Evolutionary conservation across 2,888 invertebrate genomes (phyloP).

Genomic region (Epinotia bilunana): DNA sequence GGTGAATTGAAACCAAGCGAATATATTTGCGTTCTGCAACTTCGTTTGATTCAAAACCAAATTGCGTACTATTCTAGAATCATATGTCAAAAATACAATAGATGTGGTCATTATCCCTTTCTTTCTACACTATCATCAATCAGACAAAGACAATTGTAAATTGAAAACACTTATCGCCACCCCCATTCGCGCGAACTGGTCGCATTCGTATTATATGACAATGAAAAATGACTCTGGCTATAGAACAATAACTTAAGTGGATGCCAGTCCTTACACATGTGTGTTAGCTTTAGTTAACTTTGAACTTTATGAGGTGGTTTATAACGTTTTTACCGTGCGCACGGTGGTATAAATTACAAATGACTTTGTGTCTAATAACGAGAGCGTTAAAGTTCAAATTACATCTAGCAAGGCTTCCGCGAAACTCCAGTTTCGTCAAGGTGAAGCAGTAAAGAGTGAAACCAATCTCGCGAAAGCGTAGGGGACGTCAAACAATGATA

Average conservation of each 20-base stretch:
- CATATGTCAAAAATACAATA: constrained; percentile 14
- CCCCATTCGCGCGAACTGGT: constrained; percentile 55
- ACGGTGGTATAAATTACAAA: not conserved
- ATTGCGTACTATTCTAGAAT: not conserved
- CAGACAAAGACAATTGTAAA: constrained; percentile 57
- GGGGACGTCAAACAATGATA: constrained; percentile 63
- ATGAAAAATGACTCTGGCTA: constrained; percentile 78
- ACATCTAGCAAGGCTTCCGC: not conserved
- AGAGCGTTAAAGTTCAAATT: constrained; percentile 27
- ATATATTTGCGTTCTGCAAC: too few species aligned
- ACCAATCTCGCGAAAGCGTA: constrained; percentile 74
- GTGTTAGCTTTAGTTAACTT: constrained; percentile 25
- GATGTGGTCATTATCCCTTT: constrained; percentile 24
- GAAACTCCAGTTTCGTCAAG: constrained; percentile 29
- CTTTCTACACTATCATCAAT: constrained; percentile 35
- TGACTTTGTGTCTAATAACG: constrained; percentile 10
- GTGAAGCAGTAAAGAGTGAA: constrained; percentile 65
- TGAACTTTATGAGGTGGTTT: constrained; percentile 32
- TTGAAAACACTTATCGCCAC: constrained; percentile 70
- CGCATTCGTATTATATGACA: constrained; percentile 71
- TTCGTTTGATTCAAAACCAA: not conserved
- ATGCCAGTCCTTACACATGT: constrained; percentile 24
- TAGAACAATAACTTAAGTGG: constrained; percentile 77
- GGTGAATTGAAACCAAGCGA: too few species aligned
- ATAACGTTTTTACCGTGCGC: constrained; percentile 34